A percentile compares a stretch with the other conserved stretches of the same genome.
These are phyloP conservation scores for Sakesphorus luctuosus DNA, from an alignment of 2,113 vertebrate species.

Conservation along the genomic window DNA sequence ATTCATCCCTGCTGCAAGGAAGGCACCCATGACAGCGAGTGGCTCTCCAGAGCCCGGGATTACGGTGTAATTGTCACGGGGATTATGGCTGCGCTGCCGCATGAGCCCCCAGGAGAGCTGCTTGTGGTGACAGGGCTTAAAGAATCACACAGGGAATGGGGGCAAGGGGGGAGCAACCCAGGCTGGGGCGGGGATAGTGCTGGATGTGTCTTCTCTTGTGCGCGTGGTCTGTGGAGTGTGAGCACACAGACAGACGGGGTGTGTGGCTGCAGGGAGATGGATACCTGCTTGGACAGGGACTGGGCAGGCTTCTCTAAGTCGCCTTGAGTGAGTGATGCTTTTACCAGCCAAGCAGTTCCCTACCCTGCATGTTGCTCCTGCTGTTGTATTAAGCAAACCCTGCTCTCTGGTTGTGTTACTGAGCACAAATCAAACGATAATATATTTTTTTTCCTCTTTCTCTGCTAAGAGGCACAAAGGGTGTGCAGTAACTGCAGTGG, in stretches of 20 bases:
- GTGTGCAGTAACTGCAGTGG: neutral
- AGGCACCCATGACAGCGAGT: neutral
- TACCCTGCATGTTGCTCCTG: neutral
- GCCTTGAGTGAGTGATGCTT: neutral
- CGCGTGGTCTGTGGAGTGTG: neutral
- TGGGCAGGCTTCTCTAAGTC: neutral
- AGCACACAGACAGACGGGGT: neutral
- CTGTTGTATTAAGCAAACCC: neutral
- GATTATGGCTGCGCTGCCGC: neutral
- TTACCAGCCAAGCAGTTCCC: neutral
- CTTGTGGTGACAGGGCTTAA: neutral
- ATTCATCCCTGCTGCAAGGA: neutral
- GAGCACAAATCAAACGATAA: neutral
- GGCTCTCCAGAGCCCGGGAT: neutral
- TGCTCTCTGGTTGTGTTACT: neutral
- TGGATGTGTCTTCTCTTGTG: neutral
- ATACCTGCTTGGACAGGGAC: neutral
- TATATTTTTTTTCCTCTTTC: rapidly evolving
- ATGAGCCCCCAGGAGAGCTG: neutral
- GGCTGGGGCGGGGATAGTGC: neutral
- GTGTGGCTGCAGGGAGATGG: neutral
- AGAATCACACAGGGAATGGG: neutral
- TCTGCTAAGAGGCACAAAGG: neutral
- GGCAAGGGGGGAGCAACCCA: neutral
- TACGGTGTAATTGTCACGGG: neutral